Base-by-base conservation (phyloP, 2,797 vertebrate genomes). In the Macropodus opercularis region DNA sequence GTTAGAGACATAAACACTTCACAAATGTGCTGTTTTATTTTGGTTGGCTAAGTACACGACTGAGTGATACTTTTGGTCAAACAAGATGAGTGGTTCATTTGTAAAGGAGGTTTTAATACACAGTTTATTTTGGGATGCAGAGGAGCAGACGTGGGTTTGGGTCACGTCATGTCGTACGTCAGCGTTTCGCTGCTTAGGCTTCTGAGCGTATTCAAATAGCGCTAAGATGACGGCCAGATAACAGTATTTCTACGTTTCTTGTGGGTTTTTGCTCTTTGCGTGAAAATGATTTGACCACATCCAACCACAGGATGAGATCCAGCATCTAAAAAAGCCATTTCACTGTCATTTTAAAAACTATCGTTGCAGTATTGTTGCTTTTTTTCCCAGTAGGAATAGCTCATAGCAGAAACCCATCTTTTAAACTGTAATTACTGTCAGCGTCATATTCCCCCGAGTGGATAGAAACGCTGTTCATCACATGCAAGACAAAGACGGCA, bases 351-450 rank as follows among this genome's bases (percentile, higher is more conserved):
- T 60, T 39, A 76, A 70, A 69, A 57, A 1, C 27, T 41, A 40
- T 66, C 44, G 27, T 49, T 10, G 3, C 26, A 32, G 64, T 49
- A 27, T 49, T 60, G 59, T 61, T 43, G 5, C 23, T 5, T 54
- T 34, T 15, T 46, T 68, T 54, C 50, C 13, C 50, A 67, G 48
- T 24, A 14, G 38, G 31, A 41, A 75, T 48, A 53, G 55, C 24
- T 68, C 29, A 29, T 39, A 42, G 14, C 38, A 23, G 34, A 48
- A 70, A 61, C 69, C 48, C 18, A 15, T 62, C 29, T 54, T 51
- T 67, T 51, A 35, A 69, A 73, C 56, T 51, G 40, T 41, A 63
- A 39, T 60, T 79, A 59, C 42, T 77, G 78, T 70, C 63, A 62
- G 21, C 2, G 8, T 23, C n/a, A 19, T 18, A 21, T 40, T 62